These are phyloP conservation scores for Schizopygopsis pylzovi DNA, from an alignment of 2,797 vertebrate species.

Conservation along the genomic window DNA sequence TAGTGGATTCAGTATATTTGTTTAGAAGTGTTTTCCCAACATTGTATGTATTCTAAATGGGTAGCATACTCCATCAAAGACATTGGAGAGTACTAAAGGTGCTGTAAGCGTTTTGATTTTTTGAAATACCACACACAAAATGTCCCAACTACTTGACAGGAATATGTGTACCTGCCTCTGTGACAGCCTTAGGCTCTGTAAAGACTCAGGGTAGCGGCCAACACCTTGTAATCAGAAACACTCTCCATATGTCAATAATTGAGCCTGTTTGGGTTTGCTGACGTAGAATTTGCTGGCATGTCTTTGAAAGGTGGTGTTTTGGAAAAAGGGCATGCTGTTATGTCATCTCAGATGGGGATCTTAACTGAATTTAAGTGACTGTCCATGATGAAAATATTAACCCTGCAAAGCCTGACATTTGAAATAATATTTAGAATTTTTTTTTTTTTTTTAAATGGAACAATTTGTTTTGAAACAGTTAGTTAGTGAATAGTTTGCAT, in stretches of 20 bases:
- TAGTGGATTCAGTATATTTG: neutral
- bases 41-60: neutral
- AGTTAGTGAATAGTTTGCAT: neutral
- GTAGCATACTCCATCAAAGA: neutral
- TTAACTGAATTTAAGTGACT: neutral
- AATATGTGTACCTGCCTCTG: conserved; percentile 6
- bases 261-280: neutral
- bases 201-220: neutral
- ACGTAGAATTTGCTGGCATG: neutral
- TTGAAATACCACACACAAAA: neutral
- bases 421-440: neutral
- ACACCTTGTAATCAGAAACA: conserved; percentile 14
- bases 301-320: conserved; percentile 12
- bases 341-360: neutral
- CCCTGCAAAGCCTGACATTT: neutral
- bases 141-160: neutral
- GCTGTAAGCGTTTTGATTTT: neutral
- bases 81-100: neutral
- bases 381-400: neutral
- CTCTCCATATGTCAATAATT: conserved; percentile 14
- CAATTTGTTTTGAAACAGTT: neutral
- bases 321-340: neutral
- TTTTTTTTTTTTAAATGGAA: neutral
- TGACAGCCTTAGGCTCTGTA: neutral
- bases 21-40: neutral